Base-by-base conservation (phyloP, 2,797 vertebrate genomes). In the Garrulus glandarius region DNA sequence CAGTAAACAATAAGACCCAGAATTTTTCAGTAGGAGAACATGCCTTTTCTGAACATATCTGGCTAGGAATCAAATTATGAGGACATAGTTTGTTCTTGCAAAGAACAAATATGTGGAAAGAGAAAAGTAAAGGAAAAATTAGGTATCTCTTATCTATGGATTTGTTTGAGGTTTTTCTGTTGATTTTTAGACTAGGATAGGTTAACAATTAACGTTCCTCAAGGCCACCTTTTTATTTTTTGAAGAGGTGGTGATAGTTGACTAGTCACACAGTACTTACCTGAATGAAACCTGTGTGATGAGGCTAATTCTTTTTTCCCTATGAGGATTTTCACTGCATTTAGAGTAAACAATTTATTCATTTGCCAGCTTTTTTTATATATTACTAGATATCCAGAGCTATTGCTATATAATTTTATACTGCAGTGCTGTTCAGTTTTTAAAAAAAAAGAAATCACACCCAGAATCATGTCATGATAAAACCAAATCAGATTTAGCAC, bases 231-330 rank as follows among this genome's bases (percentile, higher is more conserved):
- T 65, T 61, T 81, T 67, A 20, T 68, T 61, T 87, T 83, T 68
- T 81, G 24, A 63, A 75, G n/a, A 82, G 9, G 7, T 64, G 34
- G 8, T 2, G 3, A 27, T 47, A 53, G 21, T 34, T 63, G 22
- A 24, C 29, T 85, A 3, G 47, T 77, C 5, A 30, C 4, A 30
- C 16, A 71, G 16, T 49, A 9, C 11, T 53, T 53, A 29, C 18
- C 20, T 46, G 30, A 64, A 41, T 24, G 27, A 88, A 85, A 68
- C 9, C 29, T 47, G 11, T 53, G 15, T 65, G 22, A 74, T 34
- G n/a, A 71, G 14, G 43, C 7, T 3, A 24, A 21, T 71, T n/a
- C 0, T 5, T 32, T 41, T 70, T 50, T 36, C 20, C 1, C 1
- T 13, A 1, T 70, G 17, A 47, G 8, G 8, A 21, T 81, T 93